Evolutionary conservation across 53 echinoderm and acorn worm genomes (phyloP), one percentile per base, ranked within the genome.

Genomic region (Hippasteria phrygiana): DNA sequence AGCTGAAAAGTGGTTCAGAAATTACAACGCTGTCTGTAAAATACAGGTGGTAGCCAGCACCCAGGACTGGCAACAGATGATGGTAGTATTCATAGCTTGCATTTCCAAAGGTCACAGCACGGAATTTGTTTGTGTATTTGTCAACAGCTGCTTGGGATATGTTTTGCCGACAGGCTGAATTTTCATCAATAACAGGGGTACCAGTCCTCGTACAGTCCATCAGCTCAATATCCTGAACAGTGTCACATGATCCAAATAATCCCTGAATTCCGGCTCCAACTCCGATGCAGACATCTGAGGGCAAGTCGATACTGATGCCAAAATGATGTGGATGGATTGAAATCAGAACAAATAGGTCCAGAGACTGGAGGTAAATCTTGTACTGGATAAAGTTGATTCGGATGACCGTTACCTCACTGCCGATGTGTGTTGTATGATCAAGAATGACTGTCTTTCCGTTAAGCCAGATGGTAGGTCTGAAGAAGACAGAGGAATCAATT

Each of bases 11-110:
- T 1, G 80, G 70, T 43, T 41, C 88, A 53, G 94, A 92, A 18
- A 83, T 50, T 33, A 80, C 41, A 28, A 94, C 46, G 56, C 87
- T 94, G 73, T 96, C 93, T 24, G 79, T 73, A 45, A 96, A 96
- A 43, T 87, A 74, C 20, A 96, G 82, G 65, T 89, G 77, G 47
- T 88, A 86, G 32, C 96, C 96, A 29, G 91, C 90, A 59, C 91
- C 91, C 27, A 72, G 65, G 11, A 94, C 54, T 39, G 91, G 91
- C 20, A 94, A 82, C 14, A 96, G 45, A 1, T 59, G 71, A 16
- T 66, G 64, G 41, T 89, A 84, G 5, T 65, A 28, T 29, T 94
- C 91, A 42, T 88, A 80, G 2, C 59, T 22, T 33, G 73, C 39
- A 54, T 83, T 71, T 32, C 72, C 82, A 53, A 88, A 27, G 12